A percentile compares a stretch with the other conserved stretches of the same genome.
Evolutionary conservation across 2,113 vertebrate species (phyloP).

Genomic region (Cranoglanis bouderius): DNA sequence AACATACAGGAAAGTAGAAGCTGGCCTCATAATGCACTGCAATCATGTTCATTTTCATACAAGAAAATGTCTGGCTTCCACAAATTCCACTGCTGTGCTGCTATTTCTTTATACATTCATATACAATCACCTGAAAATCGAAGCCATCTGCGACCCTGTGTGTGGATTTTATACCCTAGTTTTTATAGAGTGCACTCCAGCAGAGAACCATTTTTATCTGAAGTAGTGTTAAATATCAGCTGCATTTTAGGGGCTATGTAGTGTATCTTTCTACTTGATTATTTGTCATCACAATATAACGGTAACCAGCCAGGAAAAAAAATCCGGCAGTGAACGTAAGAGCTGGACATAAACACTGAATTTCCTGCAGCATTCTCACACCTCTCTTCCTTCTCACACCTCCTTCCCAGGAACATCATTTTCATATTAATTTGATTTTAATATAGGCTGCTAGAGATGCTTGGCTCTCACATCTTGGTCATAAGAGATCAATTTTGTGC

Average conservation of each 20-base stretch:
- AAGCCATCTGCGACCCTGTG: neutral
- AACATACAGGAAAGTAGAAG: neutral
- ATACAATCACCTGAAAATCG: neutral
- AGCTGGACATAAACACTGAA: conserved; percentile 1
- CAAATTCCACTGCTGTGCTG: neutral
- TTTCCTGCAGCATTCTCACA: conserved; percentile 13
- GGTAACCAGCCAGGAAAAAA: neutral
- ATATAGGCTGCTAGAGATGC: conserved; percentile 1
- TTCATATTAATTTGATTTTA: conserved; percentile 25
- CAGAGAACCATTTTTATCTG: neutral
- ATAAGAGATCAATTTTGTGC: neutral
- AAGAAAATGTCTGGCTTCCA: neutral
- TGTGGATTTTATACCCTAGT: neutral
- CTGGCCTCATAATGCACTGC: neutral
- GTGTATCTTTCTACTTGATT: neutral
- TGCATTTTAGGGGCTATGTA: neutral
- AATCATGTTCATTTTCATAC: neutral
- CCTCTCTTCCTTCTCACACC: conserved; percentile 12
- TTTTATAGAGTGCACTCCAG: neutral
- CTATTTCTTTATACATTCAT: neutral
- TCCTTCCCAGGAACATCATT: conserved; percentile 19
- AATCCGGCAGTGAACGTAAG: neutral
- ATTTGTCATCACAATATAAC: neutral
- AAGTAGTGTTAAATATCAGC: neutral
- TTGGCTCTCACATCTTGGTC: neutral